phyloP scores from a whole-genome alignment of 2,113 vertebrate genomes.

The Dissostichus mawsoni region DNA sequence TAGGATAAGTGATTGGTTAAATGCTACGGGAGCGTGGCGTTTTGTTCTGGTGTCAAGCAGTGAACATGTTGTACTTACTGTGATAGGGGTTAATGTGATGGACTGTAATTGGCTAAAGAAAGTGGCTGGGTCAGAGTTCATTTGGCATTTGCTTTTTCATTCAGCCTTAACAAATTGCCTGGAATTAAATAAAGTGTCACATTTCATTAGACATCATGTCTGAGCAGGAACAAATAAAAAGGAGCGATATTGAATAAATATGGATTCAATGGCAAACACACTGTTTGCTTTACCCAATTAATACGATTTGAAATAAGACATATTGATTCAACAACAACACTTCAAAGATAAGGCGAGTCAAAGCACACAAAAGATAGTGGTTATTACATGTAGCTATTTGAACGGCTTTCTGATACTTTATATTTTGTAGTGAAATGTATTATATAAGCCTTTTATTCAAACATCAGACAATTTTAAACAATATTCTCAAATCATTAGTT shows the following conservation, averaged over 20 bases:
- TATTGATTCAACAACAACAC: constrained; percentile 19
- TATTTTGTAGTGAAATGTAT: constrained; percentile 2
- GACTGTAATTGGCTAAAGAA: constrained; percentile 46
- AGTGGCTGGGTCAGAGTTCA: constrained; percentile 7
- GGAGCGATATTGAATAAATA: constrained; percentile 10
- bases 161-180: constrained; percentile 15
- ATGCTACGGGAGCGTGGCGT: constrained; percentile 30
- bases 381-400: background rate
- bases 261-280: constrained; percentile 14
- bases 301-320: constrained; percentile 10
- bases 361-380: background rate
- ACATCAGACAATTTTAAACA: constrained; percentile 14
- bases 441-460: constrained; percentile 13
- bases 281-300: background rate
- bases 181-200: constrained; percentile 40
- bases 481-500: constrained; percentile 11
- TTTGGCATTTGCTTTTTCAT: constrained; percentile 30
- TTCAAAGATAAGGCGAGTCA: background rate
- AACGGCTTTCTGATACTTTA: background rate
- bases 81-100: constrained; percentile 46
- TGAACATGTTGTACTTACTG: constrained; percentile 40
- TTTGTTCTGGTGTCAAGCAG: constrained; percentile 37
- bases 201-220: constrained; percentile 17
- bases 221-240: background rate
- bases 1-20: constrained; percentile 52